Base-by-base conservation (phyloP, 2,888 invertebrate genomes). In the Hypomecis punctinalis region DNA sequence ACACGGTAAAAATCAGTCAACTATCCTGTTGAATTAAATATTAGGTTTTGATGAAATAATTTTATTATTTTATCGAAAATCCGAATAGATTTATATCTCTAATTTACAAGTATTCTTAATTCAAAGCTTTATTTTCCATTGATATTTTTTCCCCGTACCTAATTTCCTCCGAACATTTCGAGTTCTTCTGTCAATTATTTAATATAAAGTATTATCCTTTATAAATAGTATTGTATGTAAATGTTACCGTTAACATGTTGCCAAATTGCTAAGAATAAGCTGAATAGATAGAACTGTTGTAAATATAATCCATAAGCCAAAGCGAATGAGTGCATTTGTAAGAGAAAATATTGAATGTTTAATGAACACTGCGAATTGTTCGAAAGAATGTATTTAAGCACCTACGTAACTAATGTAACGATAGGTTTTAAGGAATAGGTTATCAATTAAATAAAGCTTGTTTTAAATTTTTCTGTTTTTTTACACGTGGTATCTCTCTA, bases 371-470 rank as follows among this genome's bases (percentile, higher is more conserved):
- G 78, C 76, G 71, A 74, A 71, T 75, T 75, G 77, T 74, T 73
- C 74, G 75, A 76, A 76, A 72, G 77, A 83, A 76, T 83, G 79
- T 83, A 23, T 23, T 23, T 23, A 84, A 81, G 56, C 78, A 78
- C 76, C 78, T 81, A 81, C 83, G 80, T 86, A 82, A 83, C 73
- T 78, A 83, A 81, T 81, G 80, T 86, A 82, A 85, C 71, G 69
- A 81, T 82, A 74, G 49, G 36, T 37, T 79, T 75, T 85, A 85
- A 84, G 80, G 78, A 82, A 78, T 91, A 90, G 88, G 82, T 79
- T 85, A 87, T 82, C 75, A 75, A 84, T 73, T 83, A 83, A 92
- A 91, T 91, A 92, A 92, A 91, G 93, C 93, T 92, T 93, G 93
- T 93, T 92, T 91, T 86, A 87, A 91, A 89, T 45, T 33, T 45